Conservation (phyloP, 2,888 invertebrate species). For the Tetrapedia diversipes region DNA sequence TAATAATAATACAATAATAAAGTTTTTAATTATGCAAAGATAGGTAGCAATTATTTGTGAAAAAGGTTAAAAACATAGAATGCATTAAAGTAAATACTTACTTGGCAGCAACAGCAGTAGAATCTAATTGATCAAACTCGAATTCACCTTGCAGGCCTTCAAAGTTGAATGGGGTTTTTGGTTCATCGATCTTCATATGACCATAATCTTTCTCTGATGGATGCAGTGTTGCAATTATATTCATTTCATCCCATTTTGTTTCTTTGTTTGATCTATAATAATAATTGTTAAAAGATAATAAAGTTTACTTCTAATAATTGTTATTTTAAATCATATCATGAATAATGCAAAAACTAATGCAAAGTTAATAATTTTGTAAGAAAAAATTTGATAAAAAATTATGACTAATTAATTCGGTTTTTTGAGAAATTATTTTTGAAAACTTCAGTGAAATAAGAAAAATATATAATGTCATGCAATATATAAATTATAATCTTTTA, state of each 20-base stretch:
- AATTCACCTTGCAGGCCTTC: constrained; percentile 85
- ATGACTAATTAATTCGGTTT: neutral
- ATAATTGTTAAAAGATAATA: constrained; percentile 2
- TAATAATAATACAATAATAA: neutral
- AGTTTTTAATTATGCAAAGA: neutral
- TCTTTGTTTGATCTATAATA: constrained; percentile 83
- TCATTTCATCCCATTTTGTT: constrained; percentile 98
- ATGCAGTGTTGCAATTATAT: constrained; percentile 98
- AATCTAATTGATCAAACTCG: constrained; percentile 86
- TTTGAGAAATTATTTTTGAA: neutral
- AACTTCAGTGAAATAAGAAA: neutral
- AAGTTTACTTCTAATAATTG: neutral
- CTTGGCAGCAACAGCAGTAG: constrained; percentile 91
- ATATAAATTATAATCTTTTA: neutral
- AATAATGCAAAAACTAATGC: neutral
- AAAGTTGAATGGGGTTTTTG: constrained; percentile 95
- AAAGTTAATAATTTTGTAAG: neutral
- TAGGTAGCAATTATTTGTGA: neutral
- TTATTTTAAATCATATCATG: neutral
- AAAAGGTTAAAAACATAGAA: neutral
- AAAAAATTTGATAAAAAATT: neutral
- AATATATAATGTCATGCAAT: neutral
- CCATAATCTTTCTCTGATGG: constrained; percentile 99
- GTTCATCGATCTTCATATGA: constrained; percentile 99
- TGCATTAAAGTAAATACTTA: constrained; percentile 77